Percentiles rank a stretch among this genome's conserved stretches.
phyloP scores from a whole-genome alignment of 2,888 invertebrate species.

The Cyrtodaria siliqua region DNA sequence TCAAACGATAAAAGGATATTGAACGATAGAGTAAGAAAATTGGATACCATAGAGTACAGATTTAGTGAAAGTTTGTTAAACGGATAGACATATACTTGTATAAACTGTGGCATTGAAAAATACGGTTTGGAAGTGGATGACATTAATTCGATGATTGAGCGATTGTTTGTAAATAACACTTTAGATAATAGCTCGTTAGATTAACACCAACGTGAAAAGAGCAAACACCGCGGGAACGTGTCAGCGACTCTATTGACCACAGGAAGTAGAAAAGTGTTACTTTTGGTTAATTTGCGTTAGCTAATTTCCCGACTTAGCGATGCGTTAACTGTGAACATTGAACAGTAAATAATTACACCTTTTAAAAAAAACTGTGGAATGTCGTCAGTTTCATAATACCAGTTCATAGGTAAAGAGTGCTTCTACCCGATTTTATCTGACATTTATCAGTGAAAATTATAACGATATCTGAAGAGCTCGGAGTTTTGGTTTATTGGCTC shows the following conservation, averaged over 20 bases:
- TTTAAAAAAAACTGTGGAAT: constrained; percentile 33
- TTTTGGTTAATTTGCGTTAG: background rate
- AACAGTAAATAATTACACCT: constrained; percentile 16
- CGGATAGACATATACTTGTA: too few relatives aligned
- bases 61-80: background rate
- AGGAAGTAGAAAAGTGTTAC: constrained; percentile 12
- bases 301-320: constrained; percentile 28
- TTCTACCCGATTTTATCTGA: constrained; percentile 23
- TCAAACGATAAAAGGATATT: constrained; percentile 8
- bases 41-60: background rate
- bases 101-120: too few relatives aligned
- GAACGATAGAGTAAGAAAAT: background rate
- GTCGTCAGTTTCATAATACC: constrained; percentile 21
- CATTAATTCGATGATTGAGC: too few relatives aligned
- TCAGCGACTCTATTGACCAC: constrained; percentile 7
- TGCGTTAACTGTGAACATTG: background rate
- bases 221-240: constrained; percentile 23
- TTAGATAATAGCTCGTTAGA: constrained; percentile 19
- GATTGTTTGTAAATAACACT: constrained; percentile 23
- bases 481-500: background rate
- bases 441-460: constrained; percentile 26
- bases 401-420: background rate
- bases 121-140: too few relatives aligned
- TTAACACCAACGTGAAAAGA: constrained; percentile 10
- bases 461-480: constrained; percentile 12